Conservation (phyloP, 2,888 invertebrate species). For the Agrotis segetum region DNA sequence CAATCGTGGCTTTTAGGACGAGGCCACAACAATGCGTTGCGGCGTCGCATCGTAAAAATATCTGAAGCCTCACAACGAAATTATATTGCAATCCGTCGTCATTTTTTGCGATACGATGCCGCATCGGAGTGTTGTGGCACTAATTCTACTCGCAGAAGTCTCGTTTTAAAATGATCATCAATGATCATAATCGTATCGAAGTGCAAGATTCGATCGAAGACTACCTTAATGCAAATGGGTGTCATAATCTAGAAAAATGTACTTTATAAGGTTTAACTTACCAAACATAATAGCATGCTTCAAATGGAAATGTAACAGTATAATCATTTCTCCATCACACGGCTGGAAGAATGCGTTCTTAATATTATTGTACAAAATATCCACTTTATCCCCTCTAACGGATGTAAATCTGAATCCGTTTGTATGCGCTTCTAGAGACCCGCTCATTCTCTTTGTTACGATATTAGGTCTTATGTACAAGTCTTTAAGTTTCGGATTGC, state of each 20-base stretch:
- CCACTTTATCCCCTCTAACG: slow-evolving; percentile 99
- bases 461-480: slow-evolving; percentile 99
- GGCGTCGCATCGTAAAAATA: too few relatives aligned
- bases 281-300: slow-evolving; percentile 99
- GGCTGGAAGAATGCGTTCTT: slow-evolving; percentile 99
- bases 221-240: too few relatives aligned
- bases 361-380: slow-evolving; percentile 99
- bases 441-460: slow-evolving; percentile 98
- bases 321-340: slow-evolving; percentile 99
- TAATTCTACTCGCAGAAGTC: too few relatives aligned
- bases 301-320: slow-evolving; percentile 99
- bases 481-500: slow-evolving; percentile 99
- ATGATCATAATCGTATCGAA: too few relatives aligned
- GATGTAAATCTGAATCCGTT: slow-evolving; percentile 99
- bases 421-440: slow-evolving; percentile 97
- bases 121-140: too few relatives aligned
- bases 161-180: neutral
- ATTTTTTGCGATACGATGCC: too few relatives aligned
- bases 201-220: too few relatives aligned
- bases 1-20: neutral
- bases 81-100: too few relatives aligned
- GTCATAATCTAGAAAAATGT: neutral
- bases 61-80: too few relatives aligned
- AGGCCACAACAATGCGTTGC: too few relatives aligned
- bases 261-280: slow-evolving; percentile 70